Conservation (phyloP, 2,113 vertebrate species). For the Accipiter virgatus region DNA sequence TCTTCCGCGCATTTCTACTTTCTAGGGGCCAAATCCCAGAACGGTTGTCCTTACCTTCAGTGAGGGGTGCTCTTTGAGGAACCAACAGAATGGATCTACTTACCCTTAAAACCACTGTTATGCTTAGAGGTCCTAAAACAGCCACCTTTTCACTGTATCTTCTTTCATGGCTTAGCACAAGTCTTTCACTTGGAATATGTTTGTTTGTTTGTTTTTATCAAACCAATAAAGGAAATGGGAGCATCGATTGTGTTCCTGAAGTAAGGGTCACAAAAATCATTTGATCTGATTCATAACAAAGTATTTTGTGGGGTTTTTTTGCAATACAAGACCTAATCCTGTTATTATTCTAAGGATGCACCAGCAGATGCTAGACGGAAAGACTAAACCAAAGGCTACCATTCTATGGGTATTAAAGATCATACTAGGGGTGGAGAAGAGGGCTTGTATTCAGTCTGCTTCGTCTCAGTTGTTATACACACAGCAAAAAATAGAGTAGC, state of each 20-base stretch:
- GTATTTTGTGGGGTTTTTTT: neutral
- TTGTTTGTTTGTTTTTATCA: neutral
- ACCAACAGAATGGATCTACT: neutral
- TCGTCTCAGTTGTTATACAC: neutral
- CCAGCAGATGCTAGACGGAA: neutral
- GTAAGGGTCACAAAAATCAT: neutral
- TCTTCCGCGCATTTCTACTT: neutral
- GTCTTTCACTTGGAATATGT: neutral
- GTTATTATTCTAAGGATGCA: neutral
- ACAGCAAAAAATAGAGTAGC: neutral
- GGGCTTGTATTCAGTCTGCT: neutral
- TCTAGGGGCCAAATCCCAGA: neutral
- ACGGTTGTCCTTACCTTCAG: neutral
- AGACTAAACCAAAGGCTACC: neutral
- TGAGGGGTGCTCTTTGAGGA: neutral
- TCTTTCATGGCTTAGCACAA: neutral
- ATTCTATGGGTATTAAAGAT: neutral
- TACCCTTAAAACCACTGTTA: neutral
- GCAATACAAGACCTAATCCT: neutral
- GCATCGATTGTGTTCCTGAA: neutral
- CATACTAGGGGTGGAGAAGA: neutral
- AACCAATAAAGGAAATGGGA: neutral
- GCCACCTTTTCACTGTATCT: neutral
- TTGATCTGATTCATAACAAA: neutral
- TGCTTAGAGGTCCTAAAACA: neutral